Evolutionary conservation across 2,888 invertebrate species (phyloP), one percentile per base, ranked within the genome.

Genomic region (Drosophila maculinotata): DNA sequence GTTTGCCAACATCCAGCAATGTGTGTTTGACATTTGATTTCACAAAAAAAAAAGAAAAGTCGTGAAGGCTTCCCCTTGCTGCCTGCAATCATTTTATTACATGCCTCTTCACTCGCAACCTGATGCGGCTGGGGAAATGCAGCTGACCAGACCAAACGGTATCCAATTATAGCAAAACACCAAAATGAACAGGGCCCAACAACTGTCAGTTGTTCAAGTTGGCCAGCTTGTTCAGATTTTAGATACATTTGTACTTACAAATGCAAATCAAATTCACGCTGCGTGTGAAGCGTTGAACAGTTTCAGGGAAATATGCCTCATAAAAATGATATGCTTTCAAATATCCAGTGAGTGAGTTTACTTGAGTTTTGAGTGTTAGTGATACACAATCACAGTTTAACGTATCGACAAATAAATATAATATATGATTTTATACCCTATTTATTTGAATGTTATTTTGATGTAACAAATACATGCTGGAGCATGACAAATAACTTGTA

Each of bases 11-110:
- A 69, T 64, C 64, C 62, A 69, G 65, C 79, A 76, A 82, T 87
- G 82, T 80, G 71, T 82, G 71, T 76, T 81, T 82, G 87, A 87
- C 87, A 87, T 81, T 87, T 87, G 81, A 75, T 81, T 84, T 84
- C 72, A 48, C 48, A 52, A 14, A 36, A 51, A 41, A 39, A 48
- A 14, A 14, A 26, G 15, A 44, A 41, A 12, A 28, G 14, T 41
- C 48, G 30, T 35, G 7, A 8, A 23, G 3, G 15, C 26, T 14
- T 33, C 9, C 49, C 23, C 15, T 26, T n/a, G 26, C 42, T 14
- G 25, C 15, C 36, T 69, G 65, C 65, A 73, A 41, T 57, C 64
- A 52, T 60, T 69, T 69, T 42, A 57, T 39, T 63, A 62, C 72
- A 60, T 42, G 48, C 26, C 41, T 51, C 17, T 54, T 30, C 17